Evolutionary conservation across 2,797 vertebrate genomes (phyloP).

Genomic region (Sandelia bainsii): DNA sequence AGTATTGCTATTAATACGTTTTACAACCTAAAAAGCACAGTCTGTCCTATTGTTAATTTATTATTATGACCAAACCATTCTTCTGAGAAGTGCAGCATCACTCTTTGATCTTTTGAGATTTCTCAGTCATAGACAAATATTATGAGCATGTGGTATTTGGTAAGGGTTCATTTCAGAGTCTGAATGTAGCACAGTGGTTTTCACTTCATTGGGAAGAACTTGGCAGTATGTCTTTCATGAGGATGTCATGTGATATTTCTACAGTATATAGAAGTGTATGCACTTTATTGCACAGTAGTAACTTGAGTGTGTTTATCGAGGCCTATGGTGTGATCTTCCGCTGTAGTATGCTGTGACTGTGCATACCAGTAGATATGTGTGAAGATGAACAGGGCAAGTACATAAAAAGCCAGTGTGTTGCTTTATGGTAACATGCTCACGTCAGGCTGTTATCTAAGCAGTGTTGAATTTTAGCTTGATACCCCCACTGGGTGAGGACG

Average conservation of each 20-base stretch:
- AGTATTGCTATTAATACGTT: no score
- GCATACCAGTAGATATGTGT: constrained; percentile 32
- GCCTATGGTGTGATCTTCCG: background rate
- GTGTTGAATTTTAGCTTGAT: constrained; percentile 4
- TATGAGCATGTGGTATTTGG: background rate
- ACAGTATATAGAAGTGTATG: background rate
- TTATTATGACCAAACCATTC: background rate
- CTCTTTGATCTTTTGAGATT: background rate
- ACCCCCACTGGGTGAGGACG: constrained; percentile 14
- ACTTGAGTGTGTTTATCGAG: background rate
- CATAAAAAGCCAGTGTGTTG: constrained; percentile 34
- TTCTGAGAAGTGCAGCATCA: background rate
- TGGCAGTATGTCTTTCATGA: constrained; percentile 5
- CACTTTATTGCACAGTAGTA: background rate
- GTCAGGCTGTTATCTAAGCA: constrained; percentile 32
- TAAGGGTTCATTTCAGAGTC: background rate
- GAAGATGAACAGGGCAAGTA: constrained; percentile 46
- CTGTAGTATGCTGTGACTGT: constrained; percentile 3
- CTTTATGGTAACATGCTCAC: constrained; percentile 31
- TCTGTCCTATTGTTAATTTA: background rate
- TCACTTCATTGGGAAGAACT: constrained; percentile 13
- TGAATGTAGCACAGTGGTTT: background rate
- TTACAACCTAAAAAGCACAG: no score
- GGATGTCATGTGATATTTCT: constrained; percentile 1
- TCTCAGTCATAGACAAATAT: background rate